These are phyloP conservation scores for Metallyticus violacea DNA, from an alignment of 2,888 invertebrate genomes.

Conservation along the genomic window DNA sequence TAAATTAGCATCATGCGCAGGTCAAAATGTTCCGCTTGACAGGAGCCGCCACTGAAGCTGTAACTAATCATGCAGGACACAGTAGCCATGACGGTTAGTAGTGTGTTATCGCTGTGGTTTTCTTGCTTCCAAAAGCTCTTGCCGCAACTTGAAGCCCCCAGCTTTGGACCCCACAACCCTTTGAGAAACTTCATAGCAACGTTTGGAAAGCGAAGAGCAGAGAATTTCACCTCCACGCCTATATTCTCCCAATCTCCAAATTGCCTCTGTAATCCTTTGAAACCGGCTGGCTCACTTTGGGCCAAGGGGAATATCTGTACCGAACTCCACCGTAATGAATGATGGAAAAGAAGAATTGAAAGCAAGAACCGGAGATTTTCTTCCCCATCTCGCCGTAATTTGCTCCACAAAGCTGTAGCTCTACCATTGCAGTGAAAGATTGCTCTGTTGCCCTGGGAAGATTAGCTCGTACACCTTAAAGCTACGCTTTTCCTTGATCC, in stretches of 20 bases:
- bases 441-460: background rate
- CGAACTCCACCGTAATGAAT: background rate
- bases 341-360: background rate
- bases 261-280: constrained; percentile 11
- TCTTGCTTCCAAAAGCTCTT: background rate
- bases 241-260: background rate
- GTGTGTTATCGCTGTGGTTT: background rate
- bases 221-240: background rate
- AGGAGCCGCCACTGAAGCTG: background rate
- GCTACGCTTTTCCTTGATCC: no score
- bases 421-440: background rate
- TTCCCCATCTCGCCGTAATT: background rate
- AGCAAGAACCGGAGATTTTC: background rate
- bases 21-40: background rate
- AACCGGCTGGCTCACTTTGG: background rate
- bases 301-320: background rate
- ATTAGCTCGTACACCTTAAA: background rate
- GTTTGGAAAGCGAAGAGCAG: no score
- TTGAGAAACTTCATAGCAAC: background rate
- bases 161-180: background rate
- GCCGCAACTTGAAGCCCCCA: background rate
- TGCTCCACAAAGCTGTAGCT: background rate
- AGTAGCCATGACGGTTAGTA: background rate
- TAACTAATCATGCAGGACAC: background rate
- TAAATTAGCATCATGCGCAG: no score